These are phyloP conservation scores for Abscondita cerata DNA, from an alignment of 2,888 invertebrate genomes.

Conservation along the genomic window DNA sequence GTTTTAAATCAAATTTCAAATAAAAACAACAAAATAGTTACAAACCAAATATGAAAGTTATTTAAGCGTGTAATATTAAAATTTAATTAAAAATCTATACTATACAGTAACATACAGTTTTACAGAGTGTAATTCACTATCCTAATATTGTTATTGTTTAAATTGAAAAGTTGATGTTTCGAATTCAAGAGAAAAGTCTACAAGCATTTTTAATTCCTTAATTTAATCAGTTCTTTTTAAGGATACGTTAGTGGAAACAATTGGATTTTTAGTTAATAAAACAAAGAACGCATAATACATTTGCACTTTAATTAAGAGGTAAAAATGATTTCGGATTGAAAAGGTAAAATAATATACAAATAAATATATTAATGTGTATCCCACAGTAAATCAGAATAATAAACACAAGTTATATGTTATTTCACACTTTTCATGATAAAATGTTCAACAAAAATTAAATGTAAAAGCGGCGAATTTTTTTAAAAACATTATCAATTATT, in stretches of 20 bases:
- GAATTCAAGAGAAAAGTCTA: constrained; percentile 13
- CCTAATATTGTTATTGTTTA: constrained; percentile 15
- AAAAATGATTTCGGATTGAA: constrained; percentile 21
- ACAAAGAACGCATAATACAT: constrained; percentile 26
- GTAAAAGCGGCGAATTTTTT: constrained; percentile 16
- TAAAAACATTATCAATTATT: constrained; percentile 28
- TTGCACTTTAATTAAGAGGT: constrained; percentile 30
- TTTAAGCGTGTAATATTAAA: constrained; percentile 19
- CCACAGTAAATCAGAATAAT: constrained; percentile 24
- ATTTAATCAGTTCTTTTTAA: constrained; percentile 16
- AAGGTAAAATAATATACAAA: constrained; percentile 26
- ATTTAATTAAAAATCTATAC: constrained; percentile 27
- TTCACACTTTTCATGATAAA: not conserved
- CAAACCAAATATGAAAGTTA: constrained; percentile 11
- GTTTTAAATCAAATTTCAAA: too few relatives aligned
- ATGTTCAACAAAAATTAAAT: not conserved
- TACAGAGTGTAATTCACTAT: constrained; percentile 17
- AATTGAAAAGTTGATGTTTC: constrained; percentile 8
- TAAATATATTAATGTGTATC: constrained; percentile 26
- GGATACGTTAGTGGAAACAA: not conserved
- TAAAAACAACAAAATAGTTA: too few relatives aligned
- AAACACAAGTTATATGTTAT: constrained; percentile 13
- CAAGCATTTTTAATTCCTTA: constrained; percentile 14
- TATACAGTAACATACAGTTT: constrained; percentile 23
- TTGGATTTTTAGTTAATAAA: constrained; percentile 6